Evolutionary conservation across 2,888 invertebrate species (phyloP).

Genomic region (Thecophora atra): DNA sequence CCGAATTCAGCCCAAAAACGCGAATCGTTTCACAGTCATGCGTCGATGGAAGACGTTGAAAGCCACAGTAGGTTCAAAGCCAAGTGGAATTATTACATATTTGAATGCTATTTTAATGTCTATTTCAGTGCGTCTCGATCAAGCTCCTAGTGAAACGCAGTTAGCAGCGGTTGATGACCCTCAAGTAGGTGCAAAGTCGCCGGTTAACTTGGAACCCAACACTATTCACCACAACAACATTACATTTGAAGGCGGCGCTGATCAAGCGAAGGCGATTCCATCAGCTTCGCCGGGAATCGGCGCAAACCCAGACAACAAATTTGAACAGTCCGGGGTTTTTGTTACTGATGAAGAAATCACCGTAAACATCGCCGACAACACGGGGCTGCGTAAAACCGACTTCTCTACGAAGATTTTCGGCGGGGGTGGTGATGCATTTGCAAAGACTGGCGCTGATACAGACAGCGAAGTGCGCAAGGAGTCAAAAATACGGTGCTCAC

Average conservation of each 20-base stretch:
- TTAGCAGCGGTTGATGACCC: slow-evolving; percentile 65
- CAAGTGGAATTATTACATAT: background rate
- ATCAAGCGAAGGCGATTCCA: slow-evolving; percentile 57
- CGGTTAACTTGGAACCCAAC: slow-evolving; percentile 49
- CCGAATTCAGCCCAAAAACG: slow-evolving; percentile 70
- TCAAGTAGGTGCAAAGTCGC: slow-evolving; percentile 51
- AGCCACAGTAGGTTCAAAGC: slow-evolving; percentile 69
- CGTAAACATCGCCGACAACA: slow-evolving; percentile 71
- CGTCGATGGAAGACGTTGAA: slow-evolving; percentile 78
- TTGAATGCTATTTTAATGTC: background rate
- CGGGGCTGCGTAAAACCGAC: slow-evolving; percentile 77
- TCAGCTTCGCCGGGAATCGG: slow-evolving; percentile 41
- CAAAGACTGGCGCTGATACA: background rate
- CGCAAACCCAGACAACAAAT: slow-evolving; percentile 50
- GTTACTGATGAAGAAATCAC: slow-evolving; percentile 66
- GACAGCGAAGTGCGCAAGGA: slow-evolving; percentile 42
- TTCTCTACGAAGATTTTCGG: slow-evolving; percentile 73
- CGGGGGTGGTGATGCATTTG: slow-evolving; percentile 64
- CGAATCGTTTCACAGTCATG: slow-evolving; percentile 77
- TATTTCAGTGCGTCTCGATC: slow-evolving; percentile 73
- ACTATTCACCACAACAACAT: slow-evolving; percentile 34
- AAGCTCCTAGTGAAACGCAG: slow-evolving; percentile 65
- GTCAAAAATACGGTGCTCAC: slow-evolving; percentile 67
- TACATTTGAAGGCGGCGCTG: slow-evolving; percentile 47
- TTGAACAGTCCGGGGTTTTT: slow-evolving; percentile 63